phyloP scores from a whole-genome alignment of 2,797 vertebrate species.

The Scolopax bukidnonensis region DNA sequence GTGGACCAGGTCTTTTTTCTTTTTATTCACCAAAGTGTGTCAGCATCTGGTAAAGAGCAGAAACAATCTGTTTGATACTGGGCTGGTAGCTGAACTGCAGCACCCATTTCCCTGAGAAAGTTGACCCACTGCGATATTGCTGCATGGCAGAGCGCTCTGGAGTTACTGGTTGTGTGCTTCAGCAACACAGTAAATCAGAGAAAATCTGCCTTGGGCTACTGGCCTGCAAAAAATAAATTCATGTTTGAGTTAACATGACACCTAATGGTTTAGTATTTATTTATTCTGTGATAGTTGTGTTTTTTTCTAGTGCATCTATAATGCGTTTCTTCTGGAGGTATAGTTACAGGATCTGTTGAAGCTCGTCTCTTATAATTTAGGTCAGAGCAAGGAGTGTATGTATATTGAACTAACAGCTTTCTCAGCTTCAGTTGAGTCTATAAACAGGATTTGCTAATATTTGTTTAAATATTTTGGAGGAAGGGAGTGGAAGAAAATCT shows the following conservation, averaged over 20 bases:
- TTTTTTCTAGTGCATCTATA: neutral
- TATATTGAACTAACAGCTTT: slow-evolving; percentile 44
- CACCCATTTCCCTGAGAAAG: neutral
- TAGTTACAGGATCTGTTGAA: slow-evolving; percentile 57
- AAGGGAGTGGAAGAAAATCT: neutral
- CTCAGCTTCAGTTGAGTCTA: neutral
- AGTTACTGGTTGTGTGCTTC: neutral
- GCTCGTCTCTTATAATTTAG: slow-evolving; percentile 68
- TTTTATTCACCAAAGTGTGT: accelerated
- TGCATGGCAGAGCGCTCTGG: neutral
- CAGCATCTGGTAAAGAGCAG: neutral
- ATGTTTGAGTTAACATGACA: neutral
- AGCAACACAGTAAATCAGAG: neutral
- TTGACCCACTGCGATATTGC: accelerated
- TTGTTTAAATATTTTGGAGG: neutral
- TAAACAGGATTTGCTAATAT: neutral
- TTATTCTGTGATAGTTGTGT: neutral
- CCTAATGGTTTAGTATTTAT: slow-evolving; percentile 17
- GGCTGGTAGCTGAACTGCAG: neutral
- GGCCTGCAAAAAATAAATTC: neutral
- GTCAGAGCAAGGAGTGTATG: slow-evolving; percentile 48
- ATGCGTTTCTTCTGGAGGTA: slow-evolving; percentile 16
- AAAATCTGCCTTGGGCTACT: neutral
- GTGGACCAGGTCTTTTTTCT: neutral
- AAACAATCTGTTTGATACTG: neutral